Evolutionary conservation across 2,888 invertebrate genomes (phyloP), one percentile per base, ranked within the genome.

Genomic region (Morpho deidamia): DNA sequence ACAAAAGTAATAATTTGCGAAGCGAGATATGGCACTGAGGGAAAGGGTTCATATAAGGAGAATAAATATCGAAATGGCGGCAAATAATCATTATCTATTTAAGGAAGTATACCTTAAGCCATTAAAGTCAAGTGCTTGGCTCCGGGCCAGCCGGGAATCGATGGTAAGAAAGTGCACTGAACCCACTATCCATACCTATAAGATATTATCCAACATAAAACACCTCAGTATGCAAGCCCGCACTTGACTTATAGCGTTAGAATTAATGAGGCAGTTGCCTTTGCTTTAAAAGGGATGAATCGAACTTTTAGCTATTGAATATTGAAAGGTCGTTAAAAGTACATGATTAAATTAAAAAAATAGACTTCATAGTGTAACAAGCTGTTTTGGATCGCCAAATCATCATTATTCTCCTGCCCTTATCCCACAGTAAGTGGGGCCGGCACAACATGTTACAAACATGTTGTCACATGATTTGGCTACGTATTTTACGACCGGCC

Each of bases 121-220:
- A 78, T 81, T 79, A 76, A 79, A 75, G 72, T 81, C 75, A 75
- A 85, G 83, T 82, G 80, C 77, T 84, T 85, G 85, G 86, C 81
- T 58, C 64, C 66, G 68, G 61, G 87, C 87, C 85, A 83, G 79
- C 75, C 72, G 69, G 71, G 76, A 79, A 83, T 80, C 78, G 78
- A 80, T 76, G 78, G 69, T 71, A 63, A 64, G 71, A 72, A 75
- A 74, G 82, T 74, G 71, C 83, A 69, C 80, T 85, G 83, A 86
- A 83, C 83, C 79, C 78, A 71, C 71, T 74, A 72, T 67, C 66
- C 67, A 71, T 72, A 57, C 59, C 59, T 64, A 62, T 56, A 61
- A 63, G 63, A 61, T 58, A 59, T 63, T 68, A 64, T 64, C 68
- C 68, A 58, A 68, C 63, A 69, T 68, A 61, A 56, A 56, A 49